phyloP scores from a whole-genome alignment of 1,140 invertebrate genomes.

The Bombus pyrosoma region DNA sequence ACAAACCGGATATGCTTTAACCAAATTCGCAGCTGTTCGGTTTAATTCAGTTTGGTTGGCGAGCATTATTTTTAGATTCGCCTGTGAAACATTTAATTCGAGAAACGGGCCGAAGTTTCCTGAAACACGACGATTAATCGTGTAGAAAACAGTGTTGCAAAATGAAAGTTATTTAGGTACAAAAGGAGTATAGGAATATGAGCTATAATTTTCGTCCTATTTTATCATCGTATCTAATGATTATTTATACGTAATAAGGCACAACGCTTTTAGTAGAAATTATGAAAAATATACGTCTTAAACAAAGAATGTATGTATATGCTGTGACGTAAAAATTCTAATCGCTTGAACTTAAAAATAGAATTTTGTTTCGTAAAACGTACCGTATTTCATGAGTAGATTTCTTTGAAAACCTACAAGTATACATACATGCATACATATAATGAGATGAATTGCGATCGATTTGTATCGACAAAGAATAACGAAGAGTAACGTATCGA shows the following conservation, averaged over 20 bases:
- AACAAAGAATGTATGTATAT: neutral
- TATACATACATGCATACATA: no score
- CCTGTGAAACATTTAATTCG: slow-evolving; percentile 3
- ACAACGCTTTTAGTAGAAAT: neutral
- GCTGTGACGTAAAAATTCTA: neutral
- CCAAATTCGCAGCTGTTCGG: slow-evolving; percentile 20
- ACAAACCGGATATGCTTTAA: slow-evolving; percentile 16
- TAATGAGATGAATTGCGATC: no score
- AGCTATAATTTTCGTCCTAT: neutral
- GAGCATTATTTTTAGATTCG: slow-evolving; percentile 21
- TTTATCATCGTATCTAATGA: neutral
- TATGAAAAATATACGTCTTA: neutral
- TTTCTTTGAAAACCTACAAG: no score
- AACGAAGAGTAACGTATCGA: neutral
- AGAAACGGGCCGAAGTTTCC: neutral
- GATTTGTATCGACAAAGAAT: neutral
- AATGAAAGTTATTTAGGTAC: neutral
- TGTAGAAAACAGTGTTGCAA: neutral
- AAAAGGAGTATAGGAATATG: neutral
- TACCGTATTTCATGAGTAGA: neutral
- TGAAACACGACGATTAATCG: neutral
- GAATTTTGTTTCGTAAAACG: neutral
- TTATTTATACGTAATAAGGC: neutral
- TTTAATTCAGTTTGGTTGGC: slow-evolving; percentile 17
- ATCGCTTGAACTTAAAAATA: neutral